phyloP scores from a whole-genome alignment of 2,888 invertebrate genomes.

The Drepanosiphum platanoidis region DNA sequence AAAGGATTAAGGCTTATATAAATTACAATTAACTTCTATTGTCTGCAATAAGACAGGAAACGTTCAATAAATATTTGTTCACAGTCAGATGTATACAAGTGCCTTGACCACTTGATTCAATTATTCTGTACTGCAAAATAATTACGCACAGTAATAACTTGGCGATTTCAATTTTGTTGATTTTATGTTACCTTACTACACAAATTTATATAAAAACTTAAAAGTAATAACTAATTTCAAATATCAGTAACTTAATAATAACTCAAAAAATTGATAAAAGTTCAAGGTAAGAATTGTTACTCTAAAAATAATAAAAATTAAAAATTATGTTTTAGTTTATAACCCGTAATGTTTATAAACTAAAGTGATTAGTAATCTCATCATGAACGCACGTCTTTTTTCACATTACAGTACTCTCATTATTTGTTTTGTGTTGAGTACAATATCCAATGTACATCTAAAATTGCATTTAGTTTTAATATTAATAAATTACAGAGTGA shows the following conservation, averaged over 20 bases:
- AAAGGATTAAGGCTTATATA: slow-evolving; percentile 29
- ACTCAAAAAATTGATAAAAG: background rate
- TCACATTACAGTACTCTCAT: too few relatives aligned
- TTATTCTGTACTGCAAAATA: slow-evolving; percentile 52
- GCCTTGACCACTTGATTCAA: slow-evolving; percentile 49
- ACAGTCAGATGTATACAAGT: slow-evolving; percentile 30
- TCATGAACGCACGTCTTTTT: too few relatives aligned
- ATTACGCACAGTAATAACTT: slow-evolving; percentile 48
- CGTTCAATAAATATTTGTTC: slow-evolving; percentile 57
- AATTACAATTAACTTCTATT: slow-evolving; percentile 49
- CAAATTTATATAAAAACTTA: background rate
- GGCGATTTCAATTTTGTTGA: background rate
- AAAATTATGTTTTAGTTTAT: too few relatives aligned
- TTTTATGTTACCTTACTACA: background rate
- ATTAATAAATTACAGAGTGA: too few relatives aligned
- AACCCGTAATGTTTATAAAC: too few relatives aligned
- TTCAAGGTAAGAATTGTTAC: too few relatives aligned
- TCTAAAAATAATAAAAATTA: too few relatives aligned
- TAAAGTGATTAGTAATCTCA: too few relatives aligned
- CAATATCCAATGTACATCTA: too few relatives aligned
- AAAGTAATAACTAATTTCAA: background rate
- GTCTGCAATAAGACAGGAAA: slow-evolving; percentile 53
- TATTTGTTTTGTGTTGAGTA: too few relatives aligned
- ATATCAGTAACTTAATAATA: background rate
- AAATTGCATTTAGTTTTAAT: too few relatives aligned